Evolutionary conservation across 2,888 invertebrate genomes (phyloP).

Genomic region (Athalia rosae): DNA sequence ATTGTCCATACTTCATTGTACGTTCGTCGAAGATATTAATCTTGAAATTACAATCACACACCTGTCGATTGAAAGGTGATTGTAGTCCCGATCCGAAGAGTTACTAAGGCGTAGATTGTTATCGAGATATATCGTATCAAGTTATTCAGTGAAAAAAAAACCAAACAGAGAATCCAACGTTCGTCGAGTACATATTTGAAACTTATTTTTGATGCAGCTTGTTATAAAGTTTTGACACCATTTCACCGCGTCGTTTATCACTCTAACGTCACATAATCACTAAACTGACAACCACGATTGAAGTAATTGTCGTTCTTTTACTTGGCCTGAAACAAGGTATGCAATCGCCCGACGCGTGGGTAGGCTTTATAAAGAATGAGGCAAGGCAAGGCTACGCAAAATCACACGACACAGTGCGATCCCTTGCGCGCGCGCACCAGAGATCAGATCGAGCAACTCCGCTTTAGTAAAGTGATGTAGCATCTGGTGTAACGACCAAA

Average conservation of each 20-base stretch:
- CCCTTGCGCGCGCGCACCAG: constrained; percentile 32
- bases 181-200: constrained; percentile 18
- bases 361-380: constrained; percentile 56
- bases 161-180: background rate
- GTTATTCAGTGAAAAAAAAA: background rate
- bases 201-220: background rate
- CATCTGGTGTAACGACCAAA: background rate
- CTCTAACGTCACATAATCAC: constrained; percentile 38
- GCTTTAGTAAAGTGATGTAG: constrained; percentile 11
- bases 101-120: constrained; percentile 17
- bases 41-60: background rate
- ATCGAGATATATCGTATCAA: constrained; percentile 13
- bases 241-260: constrained; percentile 23
- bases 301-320: constrained; percentile 37
- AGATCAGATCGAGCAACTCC: background rate
- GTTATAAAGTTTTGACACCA: background rate
- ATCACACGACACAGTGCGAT: constrained; percentile 1
- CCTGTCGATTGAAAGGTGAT: constrained; percentile 25
- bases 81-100: constrained; percentile 1
- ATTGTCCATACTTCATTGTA: no score
- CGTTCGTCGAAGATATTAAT: no score
- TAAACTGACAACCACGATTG: constrained; percentile 41
- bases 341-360: constrained; percentile 61
- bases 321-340: constrained; percentile 59
- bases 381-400: background rate